Evolutionary conservation across 2,888 invertebrate species (phyloP), one percentile per base, ranked within the genome.

Genomic region (Agrotis ipsilon): DNA sequence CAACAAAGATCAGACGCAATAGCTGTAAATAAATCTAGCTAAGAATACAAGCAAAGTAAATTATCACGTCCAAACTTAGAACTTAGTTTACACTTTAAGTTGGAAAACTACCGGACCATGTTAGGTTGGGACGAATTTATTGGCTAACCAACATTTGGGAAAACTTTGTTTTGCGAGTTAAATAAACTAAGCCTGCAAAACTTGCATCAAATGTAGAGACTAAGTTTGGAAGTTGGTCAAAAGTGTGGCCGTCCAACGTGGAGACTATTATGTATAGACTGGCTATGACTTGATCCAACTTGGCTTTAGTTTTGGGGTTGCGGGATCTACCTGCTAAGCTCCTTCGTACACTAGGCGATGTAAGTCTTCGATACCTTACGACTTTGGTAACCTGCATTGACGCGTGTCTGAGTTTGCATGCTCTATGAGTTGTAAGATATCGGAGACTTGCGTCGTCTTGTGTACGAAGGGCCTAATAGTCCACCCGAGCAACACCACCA

Each of bases 151-250:
- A 60, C 51, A 39, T 65, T 48, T 24, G 32, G 3, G 11, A 43
- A 65, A 75, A 72, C 19, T 70, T 75, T 77, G 58, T 16, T 45
- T 14, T 54, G 59, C 24, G 43, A 24, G 16, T n/a, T 62, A 54
- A 64, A 72, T 63, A 45, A 63, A 78, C 39, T 58, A 14, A 69
- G 27, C 51, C 61, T 43, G 24, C 14, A 6, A 60, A 77, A 72
- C 60, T 60, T 72, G 79, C 51, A 61, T 18, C 55, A 19, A 63
- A 32, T 39, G 19, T n/a, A 32, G 18, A 21, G 9, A 19, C 43
- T 1, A 24, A 58, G 27, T 52, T 70, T 77, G 11, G 5, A 54
- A 58, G 13, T 62, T 62, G 52, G 52, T 45, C 60, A 51, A 69
- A 59, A 62, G 48, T 74, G 70, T 18, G 48, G 21, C 18, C 19